Conservation (phyloP, 37 sponge, comb jelly and placozoan species). For the Bolinopsis microptera region DNA sequence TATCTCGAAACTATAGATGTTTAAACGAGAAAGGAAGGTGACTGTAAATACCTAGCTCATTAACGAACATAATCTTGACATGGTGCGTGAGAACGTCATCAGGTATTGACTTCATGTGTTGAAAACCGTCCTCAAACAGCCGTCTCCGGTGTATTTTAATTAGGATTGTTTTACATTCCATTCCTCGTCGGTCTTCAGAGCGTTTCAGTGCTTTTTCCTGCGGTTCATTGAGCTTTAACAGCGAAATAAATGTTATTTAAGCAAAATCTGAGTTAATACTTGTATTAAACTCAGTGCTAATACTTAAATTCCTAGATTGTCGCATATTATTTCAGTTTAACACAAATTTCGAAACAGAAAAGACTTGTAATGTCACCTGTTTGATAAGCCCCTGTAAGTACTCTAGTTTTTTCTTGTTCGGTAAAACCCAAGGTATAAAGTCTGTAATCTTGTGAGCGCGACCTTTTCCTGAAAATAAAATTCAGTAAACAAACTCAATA, state of each 20-base stretch:
- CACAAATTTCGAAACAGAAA: no score
- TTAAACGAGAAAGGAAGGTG: no score
- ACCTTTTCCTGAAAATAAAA: background rate
- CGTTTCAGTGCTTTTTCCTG: background rate
- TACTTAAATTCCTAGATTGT: no score
- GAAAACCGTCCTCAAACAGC: constrained; percentile 43
- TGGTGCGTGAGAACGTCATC: background rate
- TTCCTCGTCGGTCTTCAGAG: background rate
- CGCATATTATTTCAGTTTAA: no score
- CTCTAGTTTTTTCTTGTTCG: constrained; percentile 51
- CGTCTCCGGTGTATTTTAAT: constrained; percentile 27
- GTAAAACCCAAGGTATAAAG: constrained; percentile 52
- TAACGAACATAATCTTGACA: constrained; percentile 63
- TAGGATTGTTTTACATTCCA: background rate
- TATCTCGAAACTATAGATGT: no score
- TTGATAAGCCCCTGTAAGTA: background rate
- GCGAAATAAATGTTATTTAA: no score
- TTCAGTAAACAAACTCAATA: background rate
- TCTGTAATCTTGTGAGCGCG: constrained; percentile 48
- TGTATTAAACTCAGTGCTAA: no score
- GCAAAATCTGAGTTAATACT: no score
- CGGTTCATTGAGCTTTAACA: no score
- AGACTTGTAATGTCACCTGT: background rate
- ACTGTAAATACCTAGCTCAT: background rate
- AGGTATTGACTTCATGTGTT: background rate